Evolutionary conservation across 2,113 vertebrate species (phyloP).

Genomic region (Notarius quadriscutis): DNA sequence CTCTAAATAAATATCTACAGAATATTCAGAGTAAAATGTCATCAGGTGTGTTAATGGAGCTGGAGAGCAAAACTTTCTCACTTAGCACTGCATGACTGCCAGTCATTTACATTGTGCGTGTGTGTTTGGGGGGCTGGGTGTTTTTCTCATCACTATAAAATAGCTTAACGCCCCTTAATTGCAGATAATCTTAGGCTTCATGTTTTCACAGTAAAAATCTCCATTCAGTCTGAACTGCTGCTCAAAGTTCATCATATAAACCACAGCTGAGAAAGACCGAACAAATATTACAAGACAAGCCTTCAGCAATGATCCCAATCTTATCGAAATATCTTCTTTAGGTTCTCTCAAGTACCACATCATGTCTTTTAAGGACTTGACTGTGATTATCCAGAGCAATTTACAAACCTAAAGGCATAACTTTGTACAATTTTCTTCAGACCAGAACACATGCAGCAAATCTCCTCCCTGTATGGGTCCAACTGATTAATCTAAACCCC

Average conservation of each 20-base stretch:
- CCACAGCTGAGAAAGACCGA: background rate
- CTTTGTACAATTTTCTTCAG: background rate
- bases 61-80: background rate
- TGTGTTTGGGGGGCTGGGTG: slow-evolving; percentile 20
- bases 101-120: background rate
- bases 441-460: too few relatives aligned
- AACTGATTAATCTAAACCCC: too few relatives aligned
- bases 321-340: background rate
- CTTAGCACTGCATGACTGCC: background rate
- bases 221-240: background rate
- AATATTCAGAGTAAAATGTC: background rate
- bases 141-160: background rate
- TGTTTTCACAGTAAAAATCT: background rate
- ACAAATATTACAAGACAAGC: background rate
- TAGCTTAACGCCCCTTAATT: background rate
- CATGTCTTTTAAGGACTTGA: background rate
- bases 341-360: background rate
- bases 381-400: background rate
- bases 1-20: background rate
- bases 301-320: background rate
- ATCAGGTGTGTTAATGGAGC: background rate
- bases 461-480: too few relatives aligned
- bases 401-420: background rate
- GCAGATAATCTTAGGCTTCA: background rate
- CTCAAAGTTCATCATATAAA: background rate